A percentile compares a stretch with the other conserved stretches of the same genome.
Evolutionary conservation across 2,888 invertebrate genomes (phyloP).

Genomic region (Pseudococcus longispinus): DNA sequence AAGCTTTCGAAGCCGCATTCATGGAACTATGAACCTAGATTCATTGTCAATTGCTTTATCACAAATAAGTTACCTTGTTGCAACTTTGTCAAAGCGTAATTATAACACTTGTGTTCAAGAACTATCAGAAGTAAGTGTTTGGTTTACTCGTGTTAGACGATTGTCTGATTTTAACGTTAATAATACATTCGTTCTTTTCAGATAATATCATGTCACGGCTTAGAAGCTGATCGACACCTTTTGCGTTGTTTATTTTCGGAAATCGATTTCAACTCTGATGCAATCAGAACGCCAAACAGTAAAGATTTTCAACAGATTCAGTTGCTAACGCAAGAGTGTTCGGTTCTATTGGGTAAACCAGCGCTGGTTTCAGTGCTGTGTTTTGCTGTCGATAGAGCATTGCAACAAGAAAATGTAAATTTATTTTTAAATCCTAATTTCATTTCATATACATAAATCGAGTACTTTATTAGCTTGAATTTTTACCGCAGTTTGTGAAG

Average conservation of each 20-base stretch:
- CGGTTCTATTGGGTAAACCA: slow-evolving; percentile 81
- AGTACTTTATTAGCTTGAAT: not conserved
- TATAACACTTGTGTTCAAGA: slow-evolving; percentile 88
- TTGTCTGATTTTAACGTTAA: not conserved
- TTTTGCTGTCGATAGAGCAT: slow-evolving; percentile 75
- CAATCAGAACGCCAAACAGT: slow-evolving; percentile 60
- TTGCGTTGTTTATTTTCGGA: slow-evolving; percentile 92
- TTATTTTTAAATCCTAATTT: not conserved
- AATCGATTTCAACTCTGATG: slow-evolving; percentile 76
- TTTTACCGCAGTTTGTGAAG: slow-evolving; percentile 65
- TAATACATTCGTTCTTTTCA: slow-evolving; percentile 63
- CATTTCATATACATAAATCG: too few species aligned
- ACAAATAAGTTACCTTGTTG: slow-evolving; percentile 97
- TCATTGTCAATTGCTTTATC: slow-evolving; percentile 97
- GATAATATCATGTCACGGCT: slow-evolving; percentile 90
- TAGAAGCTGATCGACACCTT: slow-evolving; percentile 96
- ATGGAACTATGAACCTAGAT: slow-evolving; percentile 99
- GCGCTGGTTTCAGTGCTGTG: slow-evolving; percentile 87
- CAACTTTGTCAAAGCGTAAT: slow-evolving; percentile 94
- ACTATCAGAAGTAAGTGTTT: slow-evolving; percentile 82
- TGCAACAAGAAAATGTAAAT: slow-evolving; percentile 57
- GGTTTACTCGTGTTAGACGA: not conserved
- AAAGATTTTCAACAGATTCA: slow-evolving; percentile 71
- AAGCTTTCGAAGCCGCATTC: slow-evolving; percentile 92
- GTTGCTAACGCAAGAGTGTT: slow-evolving; percentile 79